These are phyloP conservation scores for Danaus melanippus DNA, from an alignment of 1,140 invertebrate species.

Conservation along the genomic window DNA sequence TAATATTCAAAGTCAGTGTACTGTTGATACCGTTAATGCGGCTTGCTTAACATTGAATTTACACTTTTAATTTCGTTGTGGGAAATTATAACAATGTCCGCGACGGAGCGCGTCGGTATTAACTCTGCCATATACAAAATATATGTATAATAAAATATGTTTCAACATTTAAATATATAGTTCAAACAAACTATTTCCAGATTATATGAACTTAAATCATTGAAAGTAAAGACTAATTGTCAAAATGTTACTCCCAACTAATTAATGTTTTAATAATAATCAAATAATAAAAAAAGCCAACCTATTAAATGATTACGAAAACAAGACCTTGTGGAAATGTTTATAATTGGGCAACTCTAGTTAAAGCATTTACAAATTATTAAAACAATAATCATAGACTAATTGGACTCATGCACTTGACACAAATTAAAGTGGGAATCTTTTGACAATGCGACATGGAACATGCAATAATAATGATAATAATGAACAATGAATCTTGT, in stretches of 20 bases:
- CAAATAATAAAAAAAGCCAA: too few relatives aligned
- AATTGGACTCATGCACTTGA: slow-evolving; percentile 51
- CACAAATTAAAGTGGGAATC: slow-evolving; percentile 49
- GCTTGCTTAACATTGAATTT: slow-evolving; percentile 48
- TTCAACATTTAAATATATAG: too few relatives aligned
- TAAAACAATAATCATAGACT: slow-evolving; percentile 30
- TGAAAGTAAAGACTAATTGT: too few relatives aligned
- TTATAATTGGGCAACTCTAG: slow-evolving; percentile 42
- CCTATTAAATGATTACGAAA: slow-evolving; percentile 28
- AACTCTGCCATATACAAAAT: too few relatives aligned
- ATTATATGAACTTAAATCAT: too few relatives aligned
- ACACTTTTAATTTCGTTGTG: slow-evolving; percentile 62
- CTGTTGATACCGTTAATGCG: slow-evolving; percentile 54
- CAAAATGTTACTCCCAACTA: too few relatives aligned
- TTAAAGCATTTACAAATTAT: slow-evolving; percentile 36
- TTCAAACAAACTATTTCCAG: too few relatives aligned
- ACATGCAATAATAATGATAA: slow-evolving; percentile 19
- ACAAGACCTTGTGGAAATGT: slow-evolving; percentile 38
- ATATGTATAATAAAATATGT: too few relatives aligned
- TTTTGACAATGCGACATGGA: slow-evolving; percentile 37
- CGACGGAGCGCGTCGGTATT: slow-evolving; percentile 10
- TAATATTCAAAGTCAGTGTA: slow-evolving; percentile 54
- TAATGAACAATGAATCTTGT: slow-evolving; percentile 12
- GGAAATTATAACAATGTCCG: slow-evolving; percentile 35
- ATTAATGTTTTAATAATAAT: too few relatives aligned